Evolutionary conservation across 2,888 invertebrate species (phyloP), one percentile per base, ranked within the genome.

Genomic region (Copidosoma aretas): DNA sequence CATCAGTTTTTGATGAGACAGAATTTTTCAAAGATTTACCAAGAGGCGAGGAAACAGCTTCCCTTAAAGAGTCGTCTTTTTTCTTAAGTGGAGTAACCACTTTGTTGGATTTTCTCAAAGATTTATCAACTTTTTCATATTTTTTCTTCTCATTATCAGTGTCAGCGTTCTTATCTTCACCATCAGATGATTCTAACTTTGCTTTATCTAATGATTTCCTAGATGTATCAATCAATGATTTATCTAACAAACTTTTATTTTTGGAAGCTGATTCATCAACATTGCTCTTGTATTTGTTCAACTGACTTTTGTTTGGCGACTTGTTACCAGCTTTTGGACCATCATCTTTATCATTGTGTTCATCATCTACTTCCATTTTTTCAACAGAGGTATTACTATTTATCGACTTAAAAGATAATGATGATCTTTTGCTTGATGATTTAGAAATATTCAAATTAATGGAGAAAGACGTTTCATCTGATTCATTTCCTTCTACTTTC

Each of bases 361-460:
- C 59, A 32, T 70, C 46, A 60, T 60, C 56, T 8, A 58, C 43
- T 19, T 53, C 14, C 41, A 62, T 41, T 22, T 21, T 46, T 54
- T 71, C 70, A 43, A 56, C 64, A 10, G 64, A 2, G 52, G 64
- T 53, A 21, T n/a, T n/a, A n/a, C 68, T 71, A 21, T 43, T 25
- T 53, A n/a, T 12, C 24, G 57, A 70, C 46, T 32, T 70, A 25
- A 17, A 10, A 17, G 17, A 49, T 19, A 2, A 65, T 10, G 19
- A 52, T n/a, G 52, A 14, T 12, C 15, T 12, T 52, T 52, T 52
- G 10, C 14, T 1, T 3, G 52, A 19, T 12, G 21, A 22, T 19
- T 22, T 52, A 19, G 52, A 32, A 57, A 21, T 24, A 24, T 57
- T 57, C 19, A 57, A 60, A 46, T 58, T 58, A 43, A 43, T 17